phyloP scores from a whole-genome alignment of 2,113 vertebrate genomes.

The Poeciliopsis retropinna region DNA sequence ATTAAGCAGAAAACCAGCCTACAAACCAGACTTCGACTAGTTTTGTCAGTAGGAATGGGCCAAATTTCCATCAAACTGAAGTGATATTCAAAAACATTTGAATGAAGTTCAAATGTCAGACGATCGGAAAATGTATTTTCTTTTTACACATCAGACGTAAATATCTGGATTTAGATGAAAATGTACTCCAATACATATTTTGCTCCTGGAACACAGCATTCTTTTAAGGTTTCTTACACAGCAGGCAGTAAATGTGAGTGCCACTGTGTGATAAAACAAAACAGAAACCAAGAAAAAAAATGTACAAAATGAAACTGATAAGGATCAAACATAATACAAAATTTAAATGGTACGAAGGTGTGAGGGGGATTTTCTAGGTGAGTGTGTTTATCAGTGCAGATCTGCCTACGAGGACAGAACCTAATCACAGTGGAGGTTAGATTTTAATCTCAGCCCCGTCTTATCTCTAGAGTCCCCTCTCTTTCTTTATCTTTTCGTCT shows the following conservation, averaged over 20 bases:
- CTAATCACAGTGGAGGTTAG: conserved; percentile 71
- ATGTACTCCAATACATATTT: too few relatives aligned
- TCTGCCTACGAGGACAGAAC: conserved; percentile 63
- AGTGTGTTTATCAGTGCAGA: conserved; percentile 60
- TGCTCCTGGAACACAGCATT: not conserved
- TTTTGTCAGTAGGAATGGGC: too few relatives aligned
- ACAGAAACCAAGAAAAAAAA: conserved; percentile 25
- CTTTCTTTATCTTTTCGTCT: conserved; percentile 41
- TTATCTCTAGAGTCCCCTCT: conserved; percentile 2
- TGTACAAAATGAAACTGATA: conserved; percentile 53
- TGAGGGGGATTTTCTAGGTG: conserved; percentile 19
- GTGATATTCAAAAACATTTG: too few relatives aligned
- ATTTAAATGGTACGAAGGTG: conserved; percentile 32
- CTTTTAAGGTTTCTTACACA: not conserved
- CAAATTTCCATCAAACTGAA: too few relatives aligned
- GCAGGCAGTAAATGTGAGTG: not conserved
- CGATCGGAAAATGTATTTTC: too few relatives aligned
- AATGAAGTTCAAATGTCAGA: too few relatives aligned
- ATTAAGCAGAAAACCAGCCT: too few relatives aligned
- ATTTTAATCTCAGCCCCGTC: conserved; percentile 54
- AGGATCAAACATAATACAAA: conserved; percentile 58
- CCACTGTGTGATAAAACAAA: not conserved
- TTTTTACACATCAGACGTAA: too few relatives aligned
- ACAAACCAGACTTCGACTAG: too few relatives aligned
- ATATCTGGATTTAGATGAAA: too few relatives aligned